Percentiles rank a stretch among this genome's conserved stretches.
These are phyloP conservation scores for Cephus sareptanus DNA, from an alignment of 2,888 invertebrate species.

Conservation along the genomic window DNA sequence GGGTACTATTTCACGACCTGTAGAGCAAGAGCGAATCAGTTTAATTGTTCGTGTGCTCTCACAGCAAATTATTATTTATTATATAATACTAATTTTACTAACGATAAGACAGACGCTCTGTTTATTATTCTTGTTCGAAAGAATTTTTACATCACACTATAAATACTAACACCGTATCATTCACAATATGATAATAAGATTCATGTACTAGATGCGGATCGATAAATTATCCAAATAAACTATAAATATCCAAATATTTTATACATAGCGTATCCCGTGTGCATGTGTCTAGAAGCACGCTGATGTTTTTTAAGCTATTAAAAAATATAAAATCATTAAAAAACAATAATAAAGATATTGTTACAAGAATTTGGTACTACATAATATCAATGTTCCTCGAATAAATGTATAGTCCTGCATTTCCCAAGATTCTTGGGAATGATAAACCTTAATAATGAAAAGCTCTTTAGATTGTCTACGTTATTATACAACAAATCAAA, in stretches of 20 bases:
- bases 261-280: neutral
- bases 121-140: slow-evolving; percentile 12
- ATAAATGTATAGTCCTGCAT: neutral
- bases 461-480: neutral
- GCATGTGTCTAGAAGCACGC: neutral
- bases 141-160: slow-evolving; percentile 5
- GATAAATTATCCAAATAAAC: slow-evolving; percentile 14
- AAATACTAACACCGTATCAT: neutral
- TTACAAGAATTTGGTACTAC: neutral
- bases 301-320: neutral
- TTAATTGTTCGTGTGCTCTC: neutral
- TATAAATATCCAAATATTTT: neutral
- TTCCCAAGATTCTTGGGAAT: neutral
- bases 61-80: neutral
- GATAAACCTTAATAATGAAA: neutral
- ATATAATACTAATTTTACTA: neutral
- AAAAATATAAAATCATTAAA: neutral
- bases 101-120: neutral
- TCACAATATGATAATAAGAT: slow-evolving; percentile 7
- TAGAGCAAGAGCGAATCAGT: neutral
- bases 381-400: neutral
- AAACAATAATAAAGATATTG: neutral
- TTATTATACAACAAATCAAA: neutral
- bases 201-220: slow-evolving; percentile 8
- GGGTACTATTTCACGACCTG: neutral